These are phyloP conservation scores for Falco punctatus DNA, from an alignment of 2,113 vertebrate species.

Conservation along the genomic window DNA sequence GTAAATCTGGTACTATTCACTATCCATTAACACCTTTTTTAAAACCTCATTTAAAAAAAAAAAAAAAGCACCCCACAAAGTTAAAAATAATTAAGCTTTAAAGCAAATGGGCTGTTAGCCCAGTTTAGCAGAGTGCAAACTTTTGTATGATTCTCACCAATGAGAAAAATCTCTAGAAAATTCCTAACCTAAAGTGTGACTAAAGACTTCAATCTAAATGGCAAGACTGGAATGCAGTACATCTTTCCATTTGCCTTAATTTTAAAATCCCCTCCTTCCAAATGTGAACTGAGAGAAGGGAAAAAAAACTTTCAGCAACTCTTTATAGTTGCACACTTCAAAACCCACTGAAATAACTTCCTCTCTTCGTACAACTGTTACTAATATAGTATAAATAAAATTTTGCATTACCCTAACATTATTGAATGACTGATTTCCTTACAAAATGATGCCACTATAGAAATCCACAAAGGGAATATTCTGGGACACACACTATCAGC, in stretches of 20 bases:
- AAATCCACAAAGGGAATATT: conserved; percentile 34
- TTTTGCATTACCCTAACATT: neutral
- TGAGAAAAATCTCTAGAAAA: neutral
- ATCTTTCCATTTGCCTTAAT: neutral
- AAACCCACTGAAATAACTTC: neutral
- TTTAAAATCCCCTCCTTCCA: neutral
- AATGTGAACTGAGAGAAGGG: neutral
- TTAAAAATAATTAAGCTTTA: neutral
- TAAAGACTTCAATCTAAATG: neutral
- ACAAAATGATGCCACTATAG: neutral
- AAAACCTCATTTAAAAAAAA: neutral
- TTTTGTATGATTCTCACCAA: neutral
- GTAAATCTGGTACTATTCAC: neutral
- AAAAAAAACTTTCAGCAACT: neutral
- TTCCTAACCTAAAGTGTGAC: neutral
- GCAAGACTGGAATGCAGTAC: neutral
- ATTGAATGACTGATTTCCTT: conserved; percentile 36
- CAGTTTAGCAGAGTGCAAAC: neutral
- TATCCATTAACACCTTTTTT: neutral
- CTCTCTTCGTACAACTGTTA: conserved; percentile 25
- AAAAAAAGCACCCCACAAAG: neutral
- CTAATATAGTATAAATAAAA: conserved; percentile 21
- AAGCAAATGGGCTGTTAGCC: neutral
- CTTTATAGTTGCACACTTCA: neutral
- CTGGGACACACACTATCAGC: neutral